Evolutionary conservation across 1,140 invertebrate genomes (phyloP).

Genomic region (Carposina sasakii): DNA sequence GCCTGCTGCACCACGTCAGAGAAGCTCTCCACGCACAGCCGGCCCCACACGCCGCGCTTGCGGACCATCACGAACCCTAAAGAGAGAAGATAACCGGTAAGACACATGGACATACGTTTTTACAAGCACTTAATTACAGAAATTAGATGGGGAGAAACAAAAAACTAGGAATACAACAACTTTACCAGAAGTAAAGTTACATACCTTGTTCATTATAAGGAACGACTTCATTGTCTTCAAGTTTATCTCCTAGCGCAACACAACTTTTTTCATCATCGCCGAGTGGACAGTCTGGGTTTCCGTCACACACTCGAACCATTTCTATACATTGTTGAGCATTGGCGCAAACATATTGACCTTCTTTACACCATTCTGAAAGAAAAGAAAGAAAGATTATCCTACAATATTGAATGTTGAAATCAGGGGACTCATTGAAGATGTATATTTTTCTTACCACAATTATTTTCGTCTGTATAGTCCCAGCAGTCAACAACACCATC

Average conservation of each 20-base stretch:
- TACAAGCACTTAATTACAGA: no score
- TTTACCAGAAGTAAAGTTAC: no score
- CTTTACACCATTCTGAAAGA: conserved; percentile 80
- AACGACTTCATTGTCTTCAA: conserved; percentile 70
- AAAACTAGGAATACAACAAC: no score
- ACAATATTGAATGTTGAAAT: background rate
- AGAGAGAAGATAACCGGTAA: conserved; percentile 14
- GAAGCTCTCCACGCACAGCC: conserved; percentile 82
- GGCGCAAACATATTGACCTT: conserved; percentile 83
- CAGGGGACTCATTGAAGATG: background rate
- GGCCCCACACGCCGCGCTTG: conserved; percentile 85
- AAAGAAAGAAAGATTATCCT: conserved; percentile 1
- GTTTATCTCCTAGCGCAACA: conserved; percentile 69
- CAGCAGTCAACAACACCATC: conserved; percentile 86
- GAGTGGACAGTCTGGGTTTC: conserved; percentile 82
- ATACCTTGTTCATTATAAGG: conserved; percentile 76
- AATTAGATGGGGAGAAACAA: no score
- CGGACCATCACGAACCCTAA: conserved; percentile 82
- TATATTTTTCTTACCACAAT: conserved; percentile 77
- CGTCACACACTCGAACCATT: conserved; percentile 80
- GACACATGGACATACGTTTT: no score
- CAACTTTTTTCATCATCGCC: conserved; percentile 88
- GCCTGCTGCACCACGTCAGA: conserved; percentile 73
- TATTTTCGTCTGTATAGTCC: conserved; percentile 86
- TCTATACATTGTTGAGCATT: conserved; percentile 81